These are phyloP conservation scores for Echinarachnius parma DNA, from an alignment of 53 echinoderm and acorn worm species.

Conservation along the genomic window DNA sequence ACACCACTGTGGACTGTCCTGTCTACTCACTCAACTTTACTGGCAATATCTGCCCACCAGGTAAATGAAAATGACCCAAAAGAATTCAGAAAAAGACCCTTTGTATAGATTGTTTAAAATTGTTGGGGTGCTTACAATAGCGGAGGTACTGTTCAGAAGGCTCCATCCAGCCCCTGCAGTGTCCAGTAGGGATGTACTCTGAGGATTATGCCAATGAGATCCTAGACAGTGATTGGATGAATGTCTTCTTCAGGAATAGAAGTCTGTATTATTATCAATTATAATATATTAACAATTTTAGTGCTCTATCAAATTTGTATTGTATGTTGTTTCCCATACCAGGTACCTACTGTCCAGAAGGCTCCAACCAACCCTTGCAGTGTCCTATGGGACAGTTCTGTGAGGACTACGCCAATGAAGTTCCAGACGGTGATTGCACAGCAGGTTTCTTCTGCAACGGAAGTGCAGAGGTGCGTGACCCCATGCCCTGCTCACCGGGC, in stretches of 20 bases:
- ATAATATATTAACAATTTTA: too few species aligned
- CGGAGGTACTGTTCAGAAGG: constrained; percentile 82
- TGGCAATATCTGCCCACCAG: constrained; percentile 87
- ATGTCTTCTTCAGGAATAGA: constrained; percentile 92
- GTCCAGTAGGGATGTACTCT: constrained; percentile 76
- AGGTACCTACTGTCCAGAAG: constrained; percentile 90
- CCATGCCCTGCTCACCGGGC: constrained; percentile 71
- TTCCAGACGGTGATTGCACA: constrained; percentile 71
- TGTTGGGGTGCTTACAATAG: too few species aligned
- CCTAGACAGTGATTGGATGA: constrained; percentile 70
- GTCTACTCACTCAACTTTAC: constrained; percentile 88
- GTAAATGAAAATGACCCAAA: too few species aligned
- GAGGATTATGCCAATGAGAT: constrained; percentile 71
- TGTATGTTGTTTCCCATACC: background rate
- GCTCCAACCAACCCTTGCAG: constrained; percentile 69
- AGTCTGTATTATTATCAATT: too few species aligned
- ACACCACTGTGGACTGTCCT: constrained; percentile 81
- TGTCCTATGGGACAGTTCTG: constrained; percentile 82
- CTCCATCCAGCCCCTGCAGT: constrained; percentile 69
- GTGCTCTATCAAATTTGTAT: too few species aligned
- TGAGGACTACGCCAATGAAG: constrained; percentile 66
- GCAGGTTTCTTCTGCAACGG: constrained; percentile 97
- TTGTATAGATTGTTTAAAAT: too few species aligned
- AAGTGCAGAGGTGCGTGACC: constrained; percentile 72
- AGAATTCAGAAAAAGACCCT: too few species aligned